A percentile compares a stretch with the other conserved stretches of the same genome.
phyloP scores from a whole-genome alignment of 2,888 invertebrate species.

The Caenorhabditis plicata region DNA sequence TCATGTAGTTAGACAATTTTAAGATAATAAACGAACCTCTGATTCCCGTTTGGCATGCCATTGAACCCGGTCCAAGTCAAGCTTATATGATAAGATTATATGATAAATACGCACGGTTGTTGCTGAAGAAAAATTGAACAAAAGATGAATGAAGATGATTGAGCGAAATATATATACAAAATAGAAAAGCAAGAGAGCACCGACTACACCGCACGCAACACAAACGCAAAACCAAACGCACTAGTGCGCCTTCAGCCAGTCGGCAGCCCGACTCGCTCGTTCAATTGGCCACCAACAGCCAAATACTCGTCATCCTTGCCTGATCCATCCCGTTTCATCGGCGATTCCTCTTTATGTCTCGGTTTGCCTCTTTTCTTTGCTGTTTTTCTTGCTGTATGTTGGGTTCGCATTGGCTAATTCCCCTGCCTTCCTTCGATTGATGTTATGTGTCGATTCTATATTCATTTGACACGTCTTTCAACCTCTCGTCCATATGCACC shows the following conservation, averaged over 20 bases:
- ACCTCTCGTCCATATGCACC: no score
- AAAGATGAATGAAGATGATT: not conserved
- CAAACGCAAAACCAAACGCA: slow-evolving; percentile 37
- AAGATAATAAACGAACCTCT: no score
- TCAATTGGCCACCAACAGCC: no score
- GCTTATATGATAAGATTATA: no score
- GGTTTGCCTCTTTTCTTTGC: slow-evolving; percentile 4
- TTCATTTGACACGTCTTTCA: no score
- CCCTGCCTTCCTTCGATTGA: slow-evolving; percentile 7
- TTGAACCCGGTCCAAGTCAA: no score
- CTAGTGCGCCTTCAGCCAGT: slow-evolving; percentile 29
- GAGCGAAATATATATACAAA: slow-evolving; percentile 14
- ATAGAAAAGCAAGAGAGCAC: slow-evolving; percentile 7
- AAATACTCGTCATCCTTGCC: slow-evolving; percentile 5
- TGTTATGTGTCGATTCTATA: no score
- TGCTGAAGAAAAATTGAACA: not conserved
- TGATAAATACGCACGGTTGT: no score
- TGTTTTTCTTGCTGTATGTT: not conserved
- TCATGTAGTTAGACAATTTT: no score
- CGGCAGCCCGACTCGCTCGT: no score
- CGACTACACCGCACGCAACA: slow-evolving; percentile 35
- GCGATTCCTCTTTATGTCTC: slow-evolving; percentile 3
- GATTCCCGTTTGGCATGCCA: slow-evolving; percentile 64
- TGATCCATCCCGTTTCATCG: no score
- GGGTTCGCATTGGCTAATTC: slow-evolving; percentile 1